These are phyloP conservation scores for Petrosia ficiformis DNA, from an alignment of 37 sponge, comb jelly and placozoan genomes.

Conservation along the genomic window DNA sequence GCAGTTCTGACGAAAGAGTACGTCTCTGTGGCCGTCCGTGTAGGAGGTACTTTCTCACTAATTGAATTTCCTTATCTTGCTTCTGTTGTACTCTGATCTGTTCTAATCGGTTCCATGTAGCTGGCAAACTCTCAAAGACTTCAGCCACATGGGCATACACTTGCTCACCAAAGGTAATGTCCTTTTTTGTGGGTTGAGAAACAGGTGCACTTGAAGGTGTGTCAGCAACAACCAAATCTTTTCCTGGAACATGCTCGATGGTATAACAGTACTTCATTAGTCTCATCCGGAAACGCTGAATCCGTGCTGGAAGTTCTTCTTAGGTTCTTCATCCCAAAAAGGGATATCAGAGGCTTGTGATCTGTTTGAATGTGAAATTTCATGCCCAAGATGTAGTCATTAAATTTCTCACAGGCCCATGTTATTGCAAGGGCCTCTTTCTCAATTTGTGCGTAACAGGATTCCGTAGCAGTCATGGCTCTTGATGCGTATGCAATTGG, in stretches of 20 bases:
- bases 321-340: slow-evolving; percentile 24
- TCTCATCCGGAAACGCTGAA: slow-evolving; percentile 25
- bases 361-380: slow-evolving; percentile 29
- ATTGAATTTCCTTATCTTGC: background rate
- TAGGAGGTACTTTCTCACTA: slow-evolving; percentile 8
- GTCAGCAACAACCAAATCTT: too few relatives aligned
- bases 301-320: slow-evolving; percentile 23
- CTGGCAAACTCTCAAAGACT: too few relatives aligned
- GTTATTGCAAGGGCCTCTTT: slow-evolving; percentile 47
- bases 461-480: slow-evolving; percentile 35
- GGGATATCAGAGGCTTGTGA: slow-evolving; percentile 46
- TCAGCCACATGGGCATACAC: too few relatives aligned
- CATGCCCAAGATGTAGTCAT: slow-evolving; percentile 21
- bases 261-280: too few relatives aligned
- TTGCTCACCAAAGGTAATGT: slow-evolving; percentile 5
- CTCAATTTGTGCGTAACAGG: slow-evolving; percentile 44
- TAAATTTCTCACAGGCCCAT: slow-evolving; percentile 53
- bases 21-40: background rate
- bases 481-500: slow-evolving; percentile 45
- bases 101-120: too few relatives aligned
- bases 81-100: too few relatives aligned
- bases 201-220: too few relatives aligned
- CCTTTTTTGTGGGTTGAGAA: background rate
- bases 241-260: too few relatives aligned
- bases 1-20: background rate